Conservation (phyloP, 2,797 vertebrate species). For the Centropyge bicolor region DNA sequence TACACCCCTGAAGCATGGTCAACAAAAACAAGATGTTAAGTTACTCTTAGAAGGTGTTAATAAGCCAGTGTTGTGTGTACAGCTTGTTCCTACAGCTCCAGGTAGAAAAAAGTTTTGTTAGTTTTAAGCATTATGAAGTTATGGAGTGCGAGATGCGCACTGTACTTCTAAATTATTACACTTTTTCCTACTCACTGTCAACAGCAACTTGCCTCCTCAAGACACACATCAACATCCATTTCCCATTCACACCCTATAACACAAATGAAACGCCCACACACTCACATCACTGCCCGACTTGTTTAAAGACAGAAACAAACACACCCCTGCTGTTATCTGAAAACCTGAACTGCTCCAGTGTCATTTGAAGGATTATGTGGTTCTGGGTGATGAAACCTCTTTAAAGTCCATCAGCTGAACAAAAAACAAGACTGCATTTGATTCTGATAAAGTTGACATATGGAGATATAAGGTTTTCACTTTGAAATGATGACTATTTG, state of each 20-base stretch:
- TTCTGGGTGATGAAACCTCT: not conserved
- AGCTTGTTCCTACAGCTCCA: too few species aligned
- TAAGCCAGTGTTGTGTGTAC: too few species aligned
- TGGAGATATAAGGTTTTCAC: not conserved
- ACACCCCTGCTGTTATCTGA: not conserved
- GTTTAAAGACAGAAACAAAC: not conserved
- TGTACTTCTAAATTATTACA: not conserved
- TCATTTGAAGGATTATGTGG: not conserved
- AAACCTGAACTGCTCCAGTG: not conserved
- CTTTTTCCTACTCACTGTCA: not conserved
- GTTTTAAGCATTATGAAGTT: not conserved
- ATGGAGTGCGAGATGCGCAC: not conserved
- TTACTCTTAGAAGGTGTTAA: too few species aligned
- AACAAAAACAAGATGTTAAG: too few species aligned
- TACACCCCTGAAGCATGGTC: too few species aligned
- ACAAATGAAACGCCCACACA: constrained; percentile 12
- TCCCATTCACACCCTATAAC: constrained; percentile 3
- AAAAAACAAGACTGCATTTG: not conserved
- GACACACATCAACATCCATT: not conserved
- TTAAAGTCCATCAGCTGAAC: not conserved
- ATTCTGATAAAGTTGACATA: not conserved
- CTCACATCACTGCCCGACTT: not conserved
- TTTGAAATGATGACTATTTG: not conserved
- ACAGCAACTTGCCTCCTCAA: not conserved
- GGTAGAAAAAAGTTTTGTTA: not conserved